phyloP scores from a whole-genome alignment of 1,140 invertebrate species.

The Helicoverpa armigera region DNA sequence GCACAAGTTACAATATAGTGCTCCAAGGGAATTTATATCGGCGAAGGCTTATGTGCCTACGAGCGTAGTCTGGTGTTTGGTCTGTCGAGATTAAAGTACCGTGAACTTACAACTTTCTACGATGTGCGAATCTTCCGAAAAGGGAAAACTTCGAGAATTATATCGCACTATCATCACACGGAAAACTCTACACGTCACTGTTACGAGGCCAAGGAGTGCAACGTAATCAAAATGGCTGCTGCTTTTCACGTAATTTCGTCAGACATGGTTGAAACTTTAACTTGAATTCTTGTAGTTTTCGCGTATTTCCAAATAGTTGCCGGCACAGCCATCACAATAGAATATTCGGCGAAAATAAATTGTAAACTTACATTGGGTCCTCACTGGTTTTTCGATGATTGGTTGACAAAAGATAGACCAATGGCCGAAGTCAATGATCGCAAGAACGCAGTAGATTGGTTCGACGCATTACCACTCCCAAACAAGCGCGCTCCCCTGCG shows the following conservation, averaged over 20 bases:
- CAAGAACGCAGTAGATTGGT: conserved; percentile 86
- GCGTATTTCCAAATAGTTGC: conserved; percentile 56
- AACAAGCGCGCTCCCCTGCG: conserved; percentile 76
- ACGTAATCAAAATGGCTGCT: conserved; percentile 85
- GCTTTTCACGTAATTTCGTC: conserved; percentile 72
- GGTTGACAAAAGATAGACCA: conserved; percentile 87
- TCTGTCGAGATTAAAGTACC: background rate
- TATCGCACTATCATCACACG: background rate
- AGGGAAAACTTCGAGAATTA: background rate
- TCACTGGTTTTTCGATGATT: conserved; percentile 87
- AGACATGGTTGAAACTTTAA: conserved; percentile 60
- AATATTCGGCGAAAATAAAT: conserved; percentile 78
- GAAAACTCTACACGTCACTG: conserved; percentile 73
- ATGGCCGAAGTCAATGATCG: conserved; percentile 85
- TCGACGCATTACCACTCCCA: conserved; percentile 85
- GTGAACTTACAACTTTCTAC: background rate
- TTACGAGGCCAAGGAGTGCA: conserved; percentile 70
- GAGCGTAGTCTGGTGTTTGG: background rate
- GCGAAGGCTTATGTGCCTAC: background rate
- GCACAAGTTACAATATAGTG: background rate
- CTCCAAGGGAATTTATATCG: background rate
- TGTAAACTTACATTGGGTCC: conserved; percentile 85
- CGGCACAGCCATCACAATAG: conserved; percentile 64
- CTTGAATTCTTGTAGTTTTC: conserved; percentile 61
- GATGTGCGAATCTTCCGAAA: background rate